These are phyloP conservation scores for Halictus quadricinctus DNA, from an alignment of 2,888 invertebrate species.

Conservation along the genomic window DNA sequence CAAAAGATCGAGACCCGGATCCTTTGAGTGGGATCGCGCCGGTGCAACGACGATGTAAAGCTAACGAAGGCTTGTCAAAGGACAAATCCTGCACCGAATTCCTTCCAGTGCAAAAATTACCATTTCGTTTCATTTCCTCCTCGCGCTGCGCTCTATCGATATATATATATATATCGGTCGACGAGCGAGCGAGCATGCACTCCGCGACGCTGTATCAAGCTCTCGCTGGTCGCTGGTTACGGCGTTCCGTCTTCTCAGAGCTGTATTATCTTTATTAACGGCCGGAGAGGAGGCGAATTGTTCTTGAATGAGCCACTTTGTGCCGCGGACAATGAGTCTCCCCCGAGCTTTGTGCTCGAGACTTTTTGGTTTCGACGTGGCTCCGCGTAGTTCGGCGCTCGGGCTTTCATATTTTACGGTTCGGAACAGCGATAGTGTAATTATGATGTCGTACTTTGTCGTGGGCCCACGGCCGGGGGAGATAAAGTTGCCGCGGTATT, in stretches of 20 bases:
- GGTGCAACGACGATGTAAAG: slow-evolving; percentile 63
- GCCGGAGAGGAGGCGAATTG: slow-evolving; percentile 2
- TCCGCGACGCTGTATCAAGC: neutral
- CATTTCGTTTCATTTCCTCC: slow-evolving; percentile 49
- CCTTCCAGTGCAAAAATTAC: slow-evolving; percentile 43
- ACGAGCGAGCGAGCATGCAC: neutral
- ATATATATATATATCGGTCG: neutral
- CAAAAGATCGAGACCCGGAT: slow-evolving; percentile 47
- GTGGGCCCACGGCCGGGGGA: neutral
- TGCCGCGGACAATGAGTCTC: slow-evolving; percentile 4
- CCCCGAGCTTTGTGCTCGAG: slow-evolving; percentile 3
- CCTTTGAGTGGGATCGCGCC: slow-evolving; percentile 56
- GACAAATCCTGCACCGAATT: slow-evolving; percentile 53
- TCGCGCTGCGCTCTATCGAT: neutral
- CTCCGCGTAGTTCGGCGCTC: neutral
- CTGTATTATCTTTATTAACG: slow-evolving; percentile 2
- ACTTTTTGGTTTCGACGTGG: neutral
- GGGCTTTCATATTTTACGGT: slow-evolving; percentile 1
- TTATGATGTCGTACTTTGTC: neutral
- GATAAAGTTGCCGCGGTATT: neutral
- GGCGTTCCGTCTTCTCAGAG: neutral
- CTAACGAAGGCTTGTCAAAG: slow-evolving; percentile 66
- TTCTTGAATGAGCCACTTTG: slow-evolving; percentile 10
- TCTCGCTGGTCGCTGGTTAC: neutral
- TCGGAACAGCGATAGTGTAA: slow-evolving; percentile 8